phyloP scores from a whole-genome alignment of 2,888 invertebrate genomes.

The Sabellastarte sp. region DNA sequence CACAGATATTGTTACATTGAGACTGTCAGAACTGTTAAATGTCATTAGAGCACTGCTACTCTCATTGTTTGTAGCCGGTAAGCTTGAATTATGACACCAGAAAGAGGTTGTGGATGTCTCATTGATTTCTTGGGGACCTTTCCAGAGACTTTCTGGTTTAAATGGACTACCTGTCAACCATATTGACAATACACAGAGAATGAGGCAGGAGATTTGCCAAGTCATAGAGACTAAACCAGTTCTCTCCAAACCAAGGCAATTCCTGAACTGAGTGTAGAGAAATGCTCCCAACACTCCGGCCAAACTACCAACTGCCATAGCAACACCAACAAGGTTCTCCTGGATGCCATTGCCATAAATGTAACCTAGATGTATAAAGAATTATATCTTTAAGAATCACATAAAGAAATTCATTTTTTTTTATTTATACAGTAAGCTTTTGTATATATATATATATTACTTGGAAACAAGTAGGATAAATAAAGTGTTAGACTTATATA shows the following conservation, averaged over 20 bases:
- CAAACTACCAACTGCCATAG: not conserved
- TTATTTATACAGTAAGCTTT: too few relatives aligned
- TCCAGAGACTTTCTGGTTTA: not conserved
- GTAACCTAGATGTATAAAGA: not conserved
- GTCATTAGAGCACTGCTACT: too few relatives aligned
- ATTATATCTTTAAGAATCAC: not conserved
- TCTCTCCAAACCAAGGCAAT: not conserved
- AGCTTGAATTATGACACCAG: too few relatives aligned
- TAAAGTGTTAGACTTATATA: too few relatives aligned
- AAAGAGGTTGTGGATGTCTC: not conserved
- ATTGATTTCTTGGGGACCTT: not conserved
- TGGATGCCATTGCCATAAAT: not conserved
- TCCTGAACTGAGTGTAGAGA: not conserved
- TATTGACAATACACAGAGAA: not conserved
- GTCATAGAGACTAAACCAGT: not conserved
- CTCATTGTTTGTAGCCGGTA: not conserved
- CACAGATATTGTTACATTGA: not conserved
- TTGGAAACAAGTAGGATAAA: too few relatives aligned
- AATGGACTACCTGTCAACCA: conserved; percentile 1
- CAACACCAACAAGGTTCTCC: not conserved
- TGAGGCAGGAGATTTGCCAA: not conserved
- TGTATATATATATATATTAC: too few relatives aligned
- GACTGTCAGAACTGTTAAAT: too few relatives aligned
- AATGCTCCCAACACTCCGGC: not conserved
- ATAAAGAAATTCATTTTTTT: too few relatives aligned